phyloP scores from a whole-genome alignment of 2,113 vertebrate species.

The Accipiter virgatus region DNA sequence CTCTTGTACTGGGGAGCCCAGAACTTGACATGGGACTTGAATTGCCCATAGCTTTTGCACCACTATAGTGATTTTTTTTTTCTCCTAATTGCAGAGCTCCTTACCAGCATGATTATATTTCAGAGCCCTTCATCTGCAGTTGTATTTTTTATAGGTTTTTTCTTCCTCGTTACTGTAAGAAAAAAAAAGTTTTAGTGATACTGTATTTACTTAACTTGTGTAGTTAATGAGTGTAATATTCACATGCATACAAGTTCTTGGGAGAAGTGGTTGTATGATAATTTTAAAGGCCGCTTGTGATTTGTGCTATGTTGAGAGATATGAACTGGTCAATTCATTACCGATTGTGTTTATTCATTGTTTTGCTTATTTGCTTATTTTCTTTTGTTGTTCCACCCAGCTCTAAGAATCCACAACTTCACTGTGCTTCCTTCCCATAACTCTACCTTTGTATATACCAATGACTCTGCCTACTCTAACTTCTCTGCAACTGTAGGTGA shows the following conservation, averaged over 20 bases:
- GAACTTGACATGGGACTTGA: neutral
- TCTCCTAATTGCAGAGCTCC: fast-evolving
- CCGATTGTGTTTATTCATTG: conserved; percentile 45
- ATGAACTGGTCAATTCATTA: conserved; percentile 10
- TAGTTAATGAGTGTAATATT: neutral
- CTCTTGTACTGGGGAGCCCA: neutral
- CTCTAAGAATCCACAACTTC: conserved; percentile 93
- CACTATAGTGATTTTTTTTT: neutral
- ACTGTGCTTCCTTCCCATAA: conserved; percentile 95
- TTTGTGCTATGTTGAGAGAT: conserved; percentile 61
- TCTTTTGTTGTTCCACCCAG: conserved; percentile 80
- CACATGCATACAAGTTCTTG: too few relatives aligned
- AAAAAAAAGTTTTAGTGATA: neutral
- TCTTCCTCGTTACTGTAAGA: too few relatives aligned
- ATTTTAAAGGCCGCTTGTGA: too few relatives aligned
- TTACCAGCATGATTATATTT: neutral
- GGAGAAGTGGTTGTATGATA: neutral
- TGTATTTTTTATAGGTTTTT: neutral
- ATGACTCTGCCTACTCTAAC: conserved; percentile 99
- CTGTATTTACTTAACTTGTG: neutral
- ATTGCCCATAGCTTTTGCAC: neutral
- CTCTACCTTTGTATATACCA: conserved; percentile 94
- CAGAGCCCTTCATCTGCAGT: neutral
- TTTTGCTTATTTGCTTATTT: conserved; percentile 66
- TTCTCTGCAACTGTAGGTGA: conserved; percentile 97